phyloP scores from a whole-genome alignment of 1,140 invertebrate genomes.

The Ylistrum balloti region DNA sequence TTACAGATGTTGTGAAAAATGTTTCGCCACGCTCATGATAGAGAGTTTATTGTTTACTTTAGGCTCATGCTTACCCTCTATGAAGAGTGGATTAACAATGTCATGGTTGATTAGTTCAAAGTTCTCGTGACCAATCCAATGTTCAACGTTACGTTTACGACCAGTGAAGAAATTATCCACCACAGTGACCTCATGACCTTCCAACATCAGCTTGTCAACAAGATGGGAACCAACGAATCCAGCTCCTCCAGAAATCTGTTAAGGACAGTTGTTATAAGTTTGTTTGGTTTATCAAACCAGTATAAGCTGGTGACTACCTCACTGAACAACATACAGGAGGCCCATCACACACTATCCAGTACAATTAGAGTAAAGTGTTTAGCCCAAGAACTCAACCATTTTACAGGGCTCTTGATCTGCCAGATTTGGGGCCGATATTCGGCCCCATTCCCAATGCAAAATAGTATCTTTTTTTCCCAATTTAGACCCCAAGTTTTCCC shows the following conservation, averaged over 20 bases:
- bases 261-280: conserved; percentile 51
- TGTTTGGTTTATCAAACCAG: no score
- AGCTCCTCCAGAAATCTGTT: conserved; percentile 96
- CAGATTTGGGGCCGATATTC: no score
- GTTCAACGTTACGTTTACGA: conserved; percentile 97
- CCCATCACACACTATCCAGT: neutral
- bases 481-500: no score
- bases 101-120: conserved; percentile 99
- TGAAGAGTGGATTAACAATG: conserved; percentile 98
- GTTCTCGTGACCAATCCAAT: conserved; percentile 99
- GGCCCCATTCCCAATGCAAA: no score
- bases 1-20: no score
- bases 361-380: neutral
- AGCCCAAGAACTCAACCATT: neutral
- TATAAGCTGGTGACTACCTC: neutral
- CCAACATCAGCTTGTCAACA: conserved; percentile 96
- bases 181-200: conserved; percentile 99
- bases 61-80: conserved; percentile 89
- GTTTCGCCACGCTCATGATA: no score
- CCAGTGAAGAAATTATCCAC: conserved; percentile 99
- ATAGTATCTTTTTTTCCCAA: no score
- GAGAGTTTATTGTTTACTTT: no score
- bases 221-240: conserved; percentile 99
- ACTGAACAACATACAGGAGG: neutral
- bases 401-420: no score